A percentile compares a stretch with the other conserved stretches of the same genome.
Conservation (phyloP, 2,797 vertebrate genomes). For the Sebastolobus altivelis region DNA sequence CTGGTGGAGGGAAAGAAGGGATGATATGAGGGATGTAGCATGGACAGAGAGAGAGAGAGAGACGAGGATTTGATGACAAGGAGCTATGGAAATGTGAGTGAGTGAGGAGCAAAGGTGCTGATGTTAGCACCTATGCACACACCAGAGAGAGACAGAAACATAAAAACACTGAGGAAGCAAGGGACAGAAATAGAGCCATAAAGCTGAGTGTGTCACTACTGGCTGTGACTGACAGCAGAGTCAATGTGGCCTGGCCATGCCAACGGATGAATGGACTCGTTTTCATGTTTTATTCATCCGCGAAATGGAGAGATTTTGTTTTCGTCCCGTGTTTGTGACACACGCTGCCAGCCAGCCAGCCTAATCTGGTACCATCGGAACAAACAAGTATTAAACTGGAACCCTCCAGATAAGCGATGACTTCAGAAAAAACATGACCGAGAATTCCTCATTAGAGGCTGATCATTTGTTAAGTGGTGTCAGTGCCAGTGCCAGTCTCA, state of each 20-base stretch:
- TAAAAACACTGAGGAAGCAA: constrained; percentile 14
- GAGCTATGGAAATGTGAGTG: constrained; percentile 40
- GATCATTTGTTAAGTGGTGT: constrained; percentile 13
- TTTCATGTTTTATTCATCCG: constrained; percentile 48
- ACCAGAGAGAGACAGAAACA: constrained; percentile 13
- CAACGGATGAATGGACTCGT: constrained; percentile 30
- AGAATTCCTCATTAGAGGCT: constrained; percentile 16
- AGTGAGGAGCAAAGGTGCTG: constrained; percentile 59
- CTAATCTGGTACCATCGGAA: constrained; percentile 5
- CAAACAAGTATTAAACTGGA: constrained; percentile 15
- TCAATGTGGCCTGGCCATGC: constrained; percentile 3
- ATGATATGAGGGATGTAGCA: constrained; percentile 16
- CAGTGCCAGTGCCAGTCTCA: background rate
- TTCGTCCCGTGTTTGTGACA: constrained; percentile 4
- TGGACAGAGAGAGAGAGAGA: constrained; percentile 3
- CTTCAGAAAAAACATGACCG: constrained; percentile 18
- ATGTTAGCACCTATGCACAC: constrained; percentile 58
- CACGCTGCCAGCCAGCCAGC: background rate
- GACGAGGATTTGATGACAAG: constrained; percentile 60
- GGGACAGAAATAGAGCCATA: constrained; percentile 37
- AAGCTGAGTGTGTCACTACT: constrained; percentile 20
- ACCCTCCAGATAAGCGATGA: background rate
- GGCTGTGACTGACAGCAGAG: constrained; percentile 21
- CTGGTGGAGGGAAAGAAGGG: constrained; percentile 11
- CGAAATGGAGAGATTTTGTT: background rate